Percentiles rank a stretch among this genome's conserved stretches.
Conservation (phyloP, 2,888 invertebrate genomes). For the Caenorhabditis doughertyi region DNA sequence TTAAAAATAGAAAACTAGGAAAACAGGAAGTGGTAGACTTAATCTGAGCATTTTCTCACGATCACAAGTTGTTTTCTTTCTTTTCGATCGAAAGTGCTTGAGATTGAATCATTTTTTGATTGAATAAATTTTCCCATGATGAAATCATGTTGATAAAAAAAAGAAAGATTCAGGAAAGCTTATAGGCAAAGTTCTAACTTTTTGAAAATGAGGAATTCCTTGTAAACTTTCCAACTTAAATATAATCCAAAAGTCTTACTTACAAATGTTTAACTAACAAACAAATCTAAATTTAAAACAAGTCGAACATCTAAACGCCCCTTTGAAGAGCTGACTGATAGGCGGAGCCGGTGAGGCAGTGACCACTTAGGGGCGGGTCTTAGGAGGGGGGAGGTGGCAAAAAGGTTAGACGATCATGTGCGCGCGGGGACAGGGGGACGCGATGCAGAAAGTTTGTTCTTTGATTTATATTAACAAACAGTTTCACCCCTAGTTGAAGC, state of each 20-base stretch:
- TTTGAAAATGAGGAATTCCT: not conserved
- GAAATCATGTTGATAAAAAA: too few species aligned
- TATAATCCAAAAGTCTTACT: not conserved
- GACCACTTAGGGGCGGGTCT: slow-evolving; percentile 48
- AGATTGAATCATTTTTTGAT: too few species aligned
- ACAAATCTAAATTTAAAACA: slow-evolving; percentile 42
- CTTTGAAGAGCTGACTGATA: slow-evolving; percentile 43
- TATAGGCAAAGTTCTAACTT: too few species aligned
- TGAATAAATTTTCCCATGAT: too few species aligned
- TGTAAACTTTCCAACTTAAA: not conserved
- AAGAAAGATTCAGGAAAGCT: too few species aligned
- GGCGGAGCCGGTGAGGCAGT: slow-evolving; percentile 53
- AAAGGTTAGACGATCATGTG: slow-evolving; percentile 60
- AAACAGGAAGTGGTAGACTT: too few species aligned
- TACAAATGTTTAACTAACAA: slow-evolving; percentile 35
- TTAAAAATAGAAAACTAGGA: too few species aligned
- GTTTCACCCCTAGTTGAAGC: too few species aligned
- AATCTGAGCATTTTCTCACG: too few species aligned
- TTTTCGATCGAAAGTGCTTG: too few species aligned
- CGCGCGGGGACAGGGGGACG: slow-evolving; percentile 31
- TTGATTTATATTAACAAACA: slow-evolving; percentile 53
- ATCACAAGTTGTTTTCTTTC: too few species aligned
- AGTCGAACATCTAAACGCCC: slow-evolving; percentile 23
- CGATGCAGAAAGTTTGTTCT: slow-evolving; percentile 51
- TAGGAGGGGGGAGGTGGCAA: slow-evolving; percentile 25